A percentile compares a stretch with the other conserved stretches of the same genome.
phyloP scores from a whole-genome alignment of 2,888 invertebrate genomes.

The Osmoderma eremita region DNA sequence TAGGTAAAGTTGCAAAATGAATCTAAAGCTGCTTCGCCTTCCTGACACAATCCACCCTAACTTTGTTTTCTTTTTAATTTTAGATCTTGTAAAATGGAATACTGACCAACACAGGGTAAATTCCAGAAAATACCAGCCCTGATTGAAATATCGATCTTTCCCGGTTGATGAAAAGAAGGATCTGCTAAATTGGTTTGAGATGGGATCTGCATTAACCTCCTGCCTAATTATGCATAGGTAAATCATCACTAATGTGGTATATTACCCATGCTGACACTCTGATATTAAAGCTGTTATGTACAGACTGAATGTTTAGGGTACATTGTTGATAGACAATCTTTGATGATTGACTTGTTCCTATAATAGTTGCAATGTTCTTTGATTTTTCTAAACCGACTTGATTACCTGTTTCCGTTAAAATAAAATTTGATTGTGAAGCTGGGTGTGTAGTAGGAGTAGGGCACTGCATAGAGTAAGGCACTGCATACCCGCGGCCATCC shows the following conservation, averaged over 20 bases:
- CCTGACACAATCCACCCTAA: constrained; percentile 10
- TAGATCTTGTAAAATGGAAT: not conserved
- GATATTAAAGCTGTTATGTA: not conserved
- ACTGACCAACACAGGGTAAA: constrained; percentile 8
- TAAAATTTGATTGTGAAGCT: constrained; percentile 3
- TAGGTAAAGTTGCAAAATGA: not conserved
- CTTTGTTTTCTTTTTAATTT: constrained; percentile 7
- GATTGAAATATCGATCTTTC: constrained; percentile 1
- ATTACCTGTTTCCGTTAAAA: not conserved
- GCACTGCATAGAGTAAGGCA: too few species aligned
- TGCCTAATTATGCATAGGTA: too few species aligned
- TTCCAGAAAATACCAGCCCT: constrained; percentile 15
- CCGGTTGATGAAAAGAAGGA: constrained; percentile 1
- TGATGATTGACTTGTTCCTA: constrained; percentile 11
- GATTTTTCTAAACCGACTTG: not conserved
- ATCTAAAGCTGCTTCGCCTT: not conserved
- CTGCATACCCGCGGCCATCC: too few species aligned
- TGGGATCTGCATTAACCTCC: too few species aligned
- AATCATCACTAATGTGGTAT: constrained; percentile 1
- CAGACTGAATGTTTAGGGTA: not conserved
- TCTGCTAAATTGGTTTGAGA: constrained; percentile 15
- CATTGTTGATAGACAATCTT: constrained; percentile 6
- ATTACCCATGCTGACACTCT: not conserved
- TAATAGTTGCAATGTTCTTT: not conserved
- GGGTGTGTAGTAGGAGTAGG: not conserved